A percentile compares a stretch with the other conserved stretches of the same genome.
Evolutionary conservation across 92 coral and sea anemone species (phyloP).

Genomic region (Zoanthus sansibaricus): DNA sequence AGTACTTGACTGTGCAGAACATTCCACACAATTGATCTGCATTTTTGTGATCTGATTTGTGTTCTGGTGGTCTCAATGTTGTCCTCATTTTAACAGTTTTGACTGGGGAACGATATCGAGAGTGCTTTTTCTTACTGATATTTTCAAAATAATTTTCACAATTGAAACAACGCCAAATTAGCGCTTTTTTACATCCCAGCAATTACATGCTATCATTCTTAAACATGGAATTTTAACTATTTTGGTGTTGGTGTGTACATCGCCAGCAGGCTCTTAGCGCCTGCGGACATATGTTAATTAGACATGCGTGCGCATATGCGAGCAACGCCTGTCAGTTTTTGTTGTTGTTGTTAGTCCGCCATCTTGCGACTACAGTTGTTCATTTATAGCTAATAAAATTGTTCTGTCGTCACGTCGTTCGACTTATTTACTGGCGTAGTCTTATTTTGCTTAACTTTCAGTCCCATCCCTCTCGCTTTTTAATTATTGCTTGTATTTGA

Average conservation of each 20-base stretch:
- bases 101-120: slow-evolving; percentile 35
- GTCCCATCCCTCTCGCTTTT: too few relatives aligned
- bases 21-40: slow-evolving; percentile 46
- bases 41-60: slow-evolving; percentile 45
- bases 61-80: slow-evolving; percentile 38
- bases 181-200: slow-evolving; percentile 13
- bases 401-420: too few relatives aligned
- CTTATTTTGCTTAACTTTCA: too few relatives aligned
- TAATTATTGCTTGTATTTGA: too few relatives aligned
- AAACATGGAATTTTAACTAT: neutral
- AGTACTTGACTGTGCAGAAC: slow-evolving; percentile 40
- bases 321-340: too few relatives aligned
- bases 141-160: slow-evolving; percentile 35
- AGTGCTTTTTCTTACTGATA: slow-evolving; percentile 11
- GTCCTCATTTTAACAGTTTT: slow-evolving; percentile 30
- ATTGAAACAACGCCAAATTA: slow-evolving; percentile 25
- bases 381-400: too few relatives aligned
- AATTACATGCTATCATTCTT: slow-evolving; percentile 13
- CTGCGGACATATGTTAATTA: too few relatives aligned
- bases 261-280: neutral
- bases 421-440: too few relatives aligned
- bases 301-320: too few relatives aligned
- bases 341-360: too few relatives aligned
- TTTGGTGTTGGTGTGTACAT: neutral
- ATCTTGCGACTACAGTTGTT: too few relatives aligned